Percentiles rank a stretch among this genome's conserved stretches.
Evolutionary conservation across 2,888 invertebrate species (phyloP).

Genomic region (Lasioglossum morio): DNA sequence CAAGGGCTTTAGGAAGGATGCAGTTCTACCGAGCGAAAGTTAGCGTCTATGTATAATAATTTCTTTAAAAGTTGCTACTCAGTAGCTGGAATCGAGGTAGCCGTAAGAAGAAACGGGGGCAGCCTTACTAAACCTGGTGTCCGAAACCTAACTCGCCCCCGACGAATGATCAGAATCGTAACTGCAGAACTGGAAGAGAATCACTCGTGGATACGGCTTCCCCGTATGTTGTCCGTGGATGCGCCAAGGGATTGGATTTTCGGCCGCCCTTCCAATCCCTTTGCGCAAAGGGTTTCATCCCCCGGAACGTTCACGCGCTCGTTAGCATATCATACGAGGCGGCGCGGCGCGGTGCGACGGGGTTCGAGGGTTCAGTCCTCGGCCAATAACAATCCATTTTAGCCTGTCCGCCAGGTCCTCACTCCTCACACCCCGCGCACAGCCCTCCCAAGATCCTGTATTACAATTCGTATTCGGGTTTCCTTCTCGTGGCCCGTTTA

Average conservation of each 20-base stretch:
- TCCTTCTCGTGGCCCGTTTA: conserved; percentile 73
- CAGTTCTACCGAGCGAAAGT: no score
- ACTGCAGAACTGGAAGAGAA: conserved; percentile 58
- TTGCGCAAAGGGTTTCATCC: conserved; percentile 68
- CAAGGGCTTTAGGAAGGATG: no score
- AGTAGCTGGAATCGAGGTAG: not conserved
- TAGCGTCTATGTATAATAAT: no score
- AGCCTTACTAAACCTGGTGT: conserved; percentile 31
- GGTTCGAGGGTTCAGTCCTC: conserved; percentile 79
- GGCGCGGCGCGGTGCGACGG: conserved; percentile 27
- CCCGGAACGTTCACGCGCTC: conserved; percentile 76
- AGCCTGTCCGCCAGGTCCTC: conserved; percentile 58
- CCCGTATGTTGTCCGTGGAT: conserved; percentile 38
- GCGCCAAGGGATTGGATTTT: conserved; percentile 72
- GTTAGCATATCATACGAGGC: conserved; percentile 81
- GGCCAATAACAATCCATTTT: conserved; percentile 82
- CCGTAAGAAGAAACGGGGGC: conserved; percentile 27
- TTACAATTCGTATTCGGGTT: conserved; percentile 62
- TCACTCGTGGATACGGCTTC: conserved; percentile 66
- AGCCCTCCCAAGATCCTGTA: conserved; percentile 49
- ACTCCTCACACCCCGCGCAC: conserved; percentile 47
- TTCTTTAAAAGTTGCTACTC: not conserved
- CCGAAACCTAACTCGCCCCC: conserved; percentile 33
- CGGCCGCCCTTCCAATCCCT: conserved; percentile 58
- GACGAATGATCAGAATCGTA: conserved; percentile 50